Conservation (phyloP, 92 coral and sea anemone genomes). For the Pocillopora grandis region DNA sequence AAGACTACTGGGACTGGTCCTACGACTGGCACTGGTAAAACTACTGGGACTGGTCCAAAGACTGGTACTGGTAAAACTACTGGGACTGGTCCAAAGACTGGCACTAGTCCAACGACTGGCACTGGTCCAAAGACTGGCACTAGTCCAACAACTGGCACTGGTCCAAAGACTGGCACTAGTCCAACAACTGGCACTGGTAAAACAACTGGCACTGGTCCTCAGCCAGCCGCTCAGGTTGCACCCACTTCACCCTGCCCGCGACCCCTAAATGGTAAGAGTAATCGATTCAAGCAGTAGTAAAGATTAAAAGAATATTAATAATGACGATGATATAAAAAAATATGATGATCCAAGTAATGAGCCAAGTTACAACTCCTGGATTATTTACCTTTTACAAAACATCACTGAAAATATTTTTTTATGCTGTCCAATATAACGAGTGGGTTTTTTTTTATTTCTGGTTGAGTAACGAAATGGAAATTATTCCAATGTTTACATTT, state of each 20-base stretch:
- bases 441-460: too few species aligned
- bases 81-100: constrained; percentile 1
- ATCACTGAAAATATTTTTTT: too few species aligned
- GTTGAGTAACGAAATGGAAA: background rate
- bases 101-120: background rate
- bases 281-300: background rate
- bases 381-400: too few species aligned
- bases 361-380: too few species aligned
- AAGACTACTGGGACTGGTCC: background rate
- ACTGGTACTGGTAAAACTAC: background rate
- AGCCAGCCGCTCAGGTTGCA: too few species aligned
- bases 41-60: background rate
- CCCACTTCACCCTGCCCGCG: too few species aligned
- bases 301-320: too few species aligned
- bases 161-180: background rate
- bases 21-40: background rate
- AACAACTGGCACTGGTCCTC: background rate
- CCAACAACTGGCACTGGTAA: background rate
- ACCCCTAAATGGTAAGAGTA: too few species aligned
- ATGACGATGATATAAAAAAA: background rate
- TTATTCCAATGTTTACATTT: background rate
- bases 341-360: background rate
- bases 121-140: too few species aligned
- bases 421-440: too few species aligned
- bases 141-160: background rate